Conservation (phyloP, 64 coral and sea anemone species). For the Astreopora myriophthalma region DNA sequence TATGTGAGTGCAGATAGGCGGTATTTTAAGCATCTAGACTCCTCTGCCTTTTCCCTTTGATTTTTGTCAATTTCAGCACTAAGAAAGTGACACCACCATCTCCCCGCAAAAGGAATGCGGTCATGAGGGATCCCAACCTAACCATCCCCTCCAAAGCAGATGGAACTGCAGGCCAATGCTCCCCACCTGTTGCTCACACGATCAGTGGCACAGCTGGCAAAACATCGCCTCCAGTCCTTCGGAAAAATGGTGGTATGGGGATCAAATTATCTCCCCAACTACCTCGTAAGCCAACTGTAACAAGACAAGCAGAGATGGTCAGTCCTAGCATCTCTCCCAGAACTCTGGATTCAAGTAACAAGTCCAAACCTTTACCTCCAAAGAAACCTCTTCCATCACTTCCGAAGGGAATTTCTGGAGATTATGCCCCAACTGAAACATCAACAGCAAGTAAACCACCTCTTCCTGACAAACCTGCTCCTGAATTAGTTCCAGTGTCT, state of each 20-base stretch:
- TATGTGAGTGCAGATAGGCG: no score
- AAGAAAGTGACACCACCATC: background rate
- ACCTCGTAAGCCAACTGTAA: background rate
- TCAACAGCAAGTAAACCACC: constrained; percentile 1
- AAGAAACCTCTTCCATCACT: constrained; percentile 49
- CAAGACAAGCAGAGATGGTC: background rate
- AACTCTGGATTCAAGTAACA: background rate
- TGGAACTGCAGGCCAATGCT: background rate
- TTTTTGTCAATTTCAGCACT: background rate
- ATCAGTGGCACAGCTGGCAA: background rate
- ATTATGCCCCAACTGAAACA: background rate
- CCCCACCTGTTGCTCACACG: background rate
- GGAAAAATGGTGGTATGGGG: background rate
- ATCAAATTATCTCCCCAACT: background rate
- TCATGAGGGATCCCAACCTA: background rate
- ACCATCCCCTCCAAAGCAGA: background rate
- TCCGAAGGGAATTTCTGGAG: background rate
- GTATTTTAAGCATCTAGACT: no score
- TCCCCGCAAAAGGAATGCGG: background rate
- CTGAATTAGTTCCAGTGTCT: background rate
- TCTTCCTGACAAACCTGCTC: background rate
- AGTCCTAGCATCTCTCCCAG: background rate
- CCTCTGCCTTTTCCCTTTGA: no score
- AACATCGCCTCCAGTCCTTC: background rate
- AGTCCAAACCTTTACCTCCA: constrained; percentile 24